phyloP scores from a whole-genome alignment of 2,888 invertebrate genomes.

The Alviniconcha strummeri region DNA sequence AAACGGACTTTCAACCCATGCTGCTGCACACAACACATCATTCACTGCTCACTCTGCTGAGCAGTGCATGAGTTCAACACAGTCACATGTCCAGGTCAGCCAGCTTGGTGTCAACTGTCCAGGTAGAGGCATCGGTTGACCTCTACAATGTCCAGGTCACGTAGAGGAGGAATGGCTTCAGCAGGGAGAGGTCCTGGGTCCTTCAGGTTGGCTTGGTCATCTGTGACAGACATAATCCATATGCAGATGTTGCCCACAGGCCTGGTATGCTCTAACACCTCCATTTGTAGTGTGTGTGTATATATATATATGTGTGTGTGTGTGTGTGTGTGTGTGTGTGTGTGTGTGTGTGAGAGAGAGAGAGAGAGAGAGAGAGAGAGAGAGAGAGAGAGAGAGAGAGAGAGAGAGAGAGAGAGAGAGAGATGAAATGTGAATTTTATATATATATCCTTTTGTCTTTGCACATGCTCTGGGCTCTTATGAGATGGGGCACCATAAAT shows the following conservation, averaged over 20 bases:
- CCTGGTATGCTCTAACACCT: neutral
- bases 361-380: no score
- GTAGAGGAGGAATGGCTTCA: constrained; percentile 38
- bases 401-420: no score
- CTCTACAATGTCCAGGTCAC: constrained; percentile 38
- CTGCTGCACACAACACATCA: no score
- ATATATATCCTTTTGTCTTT: no score
- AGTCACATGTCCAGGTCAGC: no score
- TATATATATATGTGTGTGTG: neutral
- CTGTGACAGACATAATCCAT: neutral
- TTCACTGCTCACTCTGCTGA: no score
- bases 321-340: neutral
- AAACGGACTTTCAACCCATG: no score
- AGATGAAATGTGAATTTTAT: no score
- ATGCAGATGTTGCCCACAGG: neutral
- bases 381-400: no score
- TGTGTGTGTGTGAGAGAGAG: neutral
- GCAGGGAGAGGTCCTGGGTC: constrained; percentile 3
- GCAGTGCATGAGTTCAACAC: no score
- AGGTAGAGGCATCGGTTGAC: constrained; percentile 36
- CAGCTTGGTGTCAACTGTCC: constrained; percentile 1
- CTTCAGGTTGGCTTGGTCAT: neutral
- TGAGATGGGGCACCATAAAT: no score
- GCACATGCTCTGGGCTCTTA: no score
- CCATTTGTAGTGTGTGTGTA: neutral